Percentiles rank a stretch among this genome's conserved stretches.
phyloP scores from a whole-genome alignment of 2,888 invertebrate species.

The Catocala fraxini region DNA sequence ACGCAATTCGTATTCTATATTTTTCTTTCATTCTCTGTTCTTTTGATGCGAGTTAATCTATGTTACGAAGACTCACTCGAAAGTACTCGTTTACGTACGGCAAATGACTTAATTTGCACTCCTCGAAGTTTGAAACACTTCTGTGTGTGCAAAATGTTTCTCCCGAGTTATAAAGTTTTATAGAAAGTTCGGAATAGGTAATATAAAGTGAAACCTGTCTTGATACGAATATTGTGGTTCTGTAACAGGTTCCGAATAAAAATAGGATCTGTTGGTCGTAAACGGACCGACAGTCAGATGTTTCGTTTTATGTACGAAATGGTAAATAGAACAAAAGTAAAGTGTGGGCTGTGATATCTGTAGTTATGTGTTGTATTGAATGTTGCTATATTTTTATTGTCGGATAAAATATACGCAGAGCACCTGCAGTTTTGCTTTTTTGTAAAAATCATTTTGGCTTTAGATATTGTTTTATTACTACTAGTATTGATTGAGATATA shows the following conservation, averaged over 20 bases:
- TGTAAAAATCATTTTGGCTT: too few relatives aligned
- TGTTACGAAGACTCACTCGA: constrained; percentile 19
- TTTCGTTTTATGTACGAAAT: constrained; percentile 47
- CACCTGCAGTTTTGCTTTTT: too few relatives aligned
- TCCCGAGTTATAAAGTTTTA: constrained; percentile 9
- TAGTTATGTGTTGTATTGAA: constrained; percentile 14
- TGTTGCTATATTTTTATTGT: constrained; percentile 4
- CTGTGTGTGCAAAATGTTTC: constrained; percentile 18
- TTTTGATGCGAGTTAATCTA: constrained; percentile 11
- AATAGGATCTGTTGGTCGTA: constrained; percentile 37
- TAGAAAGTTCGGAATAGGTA: constrained; percentile 9
- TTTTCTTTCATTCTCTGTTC: constrained; percentile 7
- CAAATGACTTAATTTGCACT: constrained; percentile 34
- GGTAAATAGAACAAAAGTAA: constrained; percentile 39
- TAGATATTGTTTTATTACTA: not conserved
- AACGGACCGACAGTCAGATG: constrained; percentile 33
- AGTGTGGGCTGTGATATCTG: constrained; percentile 10
- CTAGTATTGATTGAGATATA: too few relatives aligned
- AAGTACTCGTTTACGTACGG: constrained; percentile 32
- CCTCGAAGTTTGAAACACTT: constrained; percentile 22
- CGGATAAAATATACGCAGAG: constrained; percentile 5
- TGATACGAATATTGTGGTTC: constrained; percentile 4
- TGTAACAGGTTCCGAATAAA: constrained; percentile 28
- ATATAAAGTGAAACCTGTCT: not conserved
- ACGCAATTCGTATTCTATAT: not conserved